Evolutionary conservation across 2,797 vertebrate species (phyloP).

Genomic region (Onychomys leucogaster): DNA sequence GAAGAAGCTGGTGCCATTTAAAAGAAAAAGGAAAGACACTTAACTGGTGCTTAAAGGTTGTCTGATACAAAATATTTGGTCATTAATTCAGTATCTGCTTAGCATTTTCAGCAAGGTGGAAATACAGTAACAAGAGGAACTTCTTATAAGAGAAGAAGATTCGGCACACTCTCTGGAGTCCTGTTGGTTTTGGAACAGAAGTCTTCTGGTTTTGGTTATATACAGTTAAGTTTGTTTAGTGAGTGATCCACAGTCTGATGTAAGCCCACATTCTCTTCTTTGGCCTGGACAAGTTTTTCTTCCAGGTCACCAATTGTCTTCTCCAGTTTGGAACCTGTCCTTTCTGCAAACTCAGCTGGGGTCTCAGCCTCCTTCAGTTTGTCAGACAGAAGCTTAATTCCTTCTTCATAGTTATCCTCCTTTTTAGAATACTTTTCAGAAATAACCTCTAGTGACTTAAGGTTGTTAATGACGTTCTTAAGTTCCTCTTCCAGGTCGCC

Average conservation of each 20-base stretch:
- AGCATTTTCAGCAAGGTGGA: slow-evolving; percentile 73
- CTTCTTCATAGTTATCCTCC: slow-evolving; percentile 99
- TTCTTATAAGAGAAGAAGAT: slow-evolving; percentile 73
- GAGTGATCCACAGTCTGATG: slow-evolving; percentile 97
- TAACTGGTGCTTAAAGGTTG: slow-evolving; percentile 80
- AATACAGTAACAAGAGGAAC: slow-evolving; percentile 69
- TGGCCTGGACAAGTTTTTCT: slow-evolving; percentile 95
- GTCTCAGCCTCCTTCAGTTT: slow-evolving; percentile 99
- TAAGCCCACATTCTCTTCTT: slow-evolving; percentile 95
- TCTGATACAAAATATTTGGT: slow-evolving; percentile 80
- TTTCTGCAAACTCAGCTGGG: slow-evolving; percentile 97
- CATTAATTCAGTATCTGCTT: slow-evolving; percentile 71
- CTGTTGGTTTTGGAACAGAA: slow-evolving; percentile 36
- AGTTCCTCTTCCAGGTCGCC: slow-evolving; percentile 96
- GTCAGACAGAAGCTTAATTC: slow-evolving; percentile 96
- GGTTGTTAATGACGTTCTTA: slow-evolving; percentile 98
- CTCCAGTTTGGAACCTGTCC: slow-evolving; percentile 97
- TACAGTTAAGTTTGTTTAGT: slow-evolving; percentile 96
- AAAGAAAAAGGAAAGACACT: slow-evolving; percentile 32
- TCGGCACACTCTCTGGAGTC: not conserved
- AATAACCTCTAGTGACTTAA: slow-evolving; percentile 98
- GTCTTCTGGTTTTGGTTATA: slow-evolving; percentile 88
- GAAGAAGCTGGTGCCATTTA: slow-evolving; percentile 69
- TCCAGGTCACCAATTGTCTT: slow-evolving; percentile 98
- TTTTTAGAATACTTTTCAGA: slow-evolving; percentile 99